These are phyloP conservation scores for Oxygymnocypris stewartii DNA, from an alignment of 2,113 vertebrate species.

Conservation along the genomic window DNA sequence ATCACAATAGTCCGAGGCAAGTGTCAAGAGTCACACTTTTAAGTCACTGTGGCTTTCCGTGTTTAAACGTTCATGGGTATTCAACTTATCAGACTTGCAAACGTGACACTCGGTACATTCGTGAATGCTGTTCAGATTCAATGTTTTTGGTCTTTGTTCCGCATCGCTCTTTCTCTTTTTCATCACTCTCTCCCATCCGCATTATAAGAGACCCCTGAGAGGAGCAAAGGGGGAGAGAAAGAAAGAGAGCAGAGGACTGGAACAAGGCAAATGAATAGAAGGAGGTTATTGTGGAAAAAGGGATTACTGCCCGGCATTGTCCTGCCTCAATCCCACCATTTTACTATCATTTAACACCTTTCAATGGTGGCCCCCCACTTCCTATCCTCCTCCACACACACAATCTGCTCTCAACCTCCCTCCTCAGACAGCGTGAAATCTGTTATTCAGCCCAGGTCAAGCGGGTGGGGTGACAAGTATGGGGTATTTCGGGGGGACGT, in stretches of 20 bases:
- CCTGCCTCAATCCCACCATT: slow-evolving; percentile 63
- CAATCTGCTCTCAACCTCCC: slow-evolving; percentile 54
- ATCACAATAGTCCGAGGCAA: slow-evolving; percentile 27
- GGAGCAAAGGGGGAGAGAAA: slow-evolving; percentile 41
- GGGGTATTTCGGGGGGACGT: slow-evolving; percentile 4
- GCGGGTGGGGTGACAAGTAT: slow-evolving; percentile 21
- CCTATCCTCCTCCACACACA: slow-evolving; percentile 31
- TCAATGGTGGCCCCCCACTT: slow-evolving; percentile 49
- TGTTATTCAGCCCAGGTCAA: slow-evolving; percentile 53
- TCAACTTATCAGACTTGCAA: neutral
- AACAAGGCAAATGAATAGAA: slow-evolving; percentile 17
- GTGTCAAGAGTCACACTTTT: slow-evolving; percentile 44
- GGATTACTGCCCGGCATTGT: slow-evolving; percentile 65
- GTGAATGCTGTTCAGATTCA: neutral
- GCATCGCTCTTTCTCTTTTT: slow-evolving; percentile 13
- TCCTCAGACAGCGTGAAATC: slow-evolving; percentile 60
- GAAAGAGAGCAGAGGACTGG: slow-evolving; percentile 17
- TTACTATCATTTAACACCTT: slow-evolving; percentile 68
- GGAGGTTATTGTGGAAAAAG: slow-evolving; percentile 53
- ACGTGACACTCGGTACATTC: neutral
- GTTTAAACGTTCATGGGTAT: neutral
- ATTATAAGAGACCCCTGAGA: slow-evolving; percentile 51
- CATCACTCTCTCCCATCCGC: slow-evolving; percentile 36
- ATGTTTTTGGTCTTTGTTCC: neutral
- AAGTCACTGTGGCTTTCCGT: slow-evolving; percentile 9